Evolutionary conservation across 2,888 invertebrate genomes (phyloP).

Genomic region (Ophonus ardosiacus): DNA sequence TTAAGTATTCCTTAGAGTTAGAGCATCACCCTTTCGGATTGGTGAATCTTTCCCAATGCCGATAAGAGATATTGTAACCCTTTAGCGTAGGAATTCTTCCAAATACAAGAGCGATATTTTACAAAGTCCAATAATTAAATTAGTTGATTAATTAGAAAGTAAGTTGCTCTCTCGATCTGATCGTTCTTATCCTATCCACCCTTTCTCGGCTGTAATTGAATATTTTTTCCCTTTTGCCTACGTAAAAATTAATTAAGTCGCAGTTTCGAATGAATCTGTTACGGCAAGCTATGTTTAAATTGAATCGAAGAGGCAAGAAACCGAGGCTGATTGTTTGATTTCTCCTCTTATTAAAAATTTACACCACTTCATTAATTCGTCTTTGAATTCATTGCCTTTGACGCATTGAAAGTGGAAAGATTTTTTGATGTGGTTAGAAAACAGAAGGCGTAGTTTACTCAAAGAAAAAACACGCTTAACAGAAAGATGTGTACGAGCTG

Average conservation of each 20-base stretch:
- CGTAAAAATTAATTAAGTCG: slow-evolving; percentile 63
- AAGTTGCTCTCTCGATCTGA: slow-evolving; percentile 62
- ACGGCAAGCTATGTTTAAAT: slow-evolving; percentile 53
- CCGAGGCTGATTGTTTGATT: slow-evolving; percentile 53
- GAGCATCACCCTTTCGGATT: slow-evolving; percentile 3
- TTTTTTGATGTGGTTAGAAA: slow-evolving; percentile 36
- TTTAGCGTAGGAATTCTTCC: slow-evolving; percentile 55
- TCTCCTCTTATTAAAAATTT: slow-evolving; percentile 58
- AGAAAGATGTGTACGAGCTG: background rate
- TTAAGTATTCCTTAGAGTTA: background rate
- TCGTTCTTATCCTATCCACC: slow-evolving; percentile 40
- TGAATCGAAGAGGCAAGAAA: slow-evolving; percentile 51
- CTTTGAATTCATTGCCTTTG: slow-evolving; percentile 55
- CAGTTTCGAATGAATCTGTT: slow-evolving; percentile 55
- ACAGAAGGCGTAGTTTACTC: slow-evolving; percentile 8
- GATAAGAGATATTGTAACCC: slow-evolving; percentile 56
- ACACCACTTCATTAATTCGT: slow-evolving; percentile 50
- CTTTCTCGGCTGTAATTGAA: slow-evolving; percentile 60
- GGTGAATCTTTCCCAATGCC: background rate
- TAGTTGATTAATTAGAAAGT: slow-evolving; percentile 70
- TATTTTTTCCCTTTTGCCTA: slow-evolving; percentile 58
- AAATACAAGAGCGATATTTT: slow-evolving; percentile 69
- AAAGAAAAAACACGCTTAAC: background rate
- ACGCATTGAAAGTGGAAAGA: slow-evolving; percentile 12
- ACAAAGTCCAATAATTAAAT: slow-evolving; percentile 72